Conservation (phyloP, 2,113 vertebrate genomes). For the Monopterus albus region DNA sequence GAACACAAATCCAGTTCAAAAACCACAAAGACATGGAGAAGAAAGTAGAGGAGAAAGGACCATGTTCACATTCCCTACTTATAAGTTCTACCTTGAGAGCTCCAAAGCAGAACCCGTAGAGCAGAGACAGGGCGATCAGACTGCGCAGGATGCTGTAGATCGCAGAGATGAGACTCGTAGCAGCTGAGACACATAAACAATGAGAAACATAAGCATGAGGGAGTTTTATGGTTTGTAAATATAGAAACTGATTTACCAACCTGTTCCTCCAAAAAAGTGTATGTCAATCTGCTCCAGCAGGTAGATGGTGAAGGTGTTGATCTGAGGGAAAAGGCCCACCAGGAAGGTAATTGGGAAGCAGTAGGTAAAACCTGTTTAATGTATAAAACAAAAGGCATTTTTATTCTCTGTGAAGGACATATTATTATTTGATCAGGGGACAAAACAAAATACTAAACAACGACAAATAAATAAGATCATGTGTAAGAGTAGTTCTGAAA, state of each 20-base stretch:
- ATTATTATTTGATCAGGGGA: too few species aligned
- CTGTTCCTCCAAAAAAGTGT: slow-evolving; percentile 94
- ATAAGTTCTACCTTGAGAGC: slow-evolving; percentile 89
- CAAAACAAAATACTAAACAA: background rate
- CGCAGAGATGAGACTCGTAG: slow-evolving; percentile 88
- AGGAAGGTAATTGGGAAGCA: slow-evolving; percentile 96
- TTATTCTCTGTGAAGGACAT: too few species aligned
- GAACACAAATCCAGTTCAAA: background rate
- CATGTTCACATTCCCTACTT: background rate
- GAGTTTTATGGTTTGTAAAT: too few species aligned
- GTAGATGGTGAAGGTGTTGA: slow-evolving; percentile 96
- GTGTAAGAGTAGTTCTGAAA: background rate
- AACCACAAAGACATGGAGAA: too few species aligned
- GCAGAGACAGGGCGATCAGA: slow-evolving; percentile 80
- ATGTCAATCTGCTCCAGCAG: slow-evolving; percentile 96
- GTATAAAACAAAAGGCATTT: slow-evolving; percentile 4
- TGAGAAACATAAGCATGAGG: background rate
- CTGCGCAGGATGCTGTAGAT: slow-evolving; percentile 91
- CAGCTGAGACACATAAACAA: slow-evolving; percentile 82
- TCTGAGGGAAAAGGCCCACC: slow-evolving; percentile 96
- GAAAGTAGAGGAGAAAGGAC: background rate
- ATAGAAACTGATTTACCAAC: slow-evolving; percentile 76
- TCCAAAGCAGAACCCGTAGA: slow-evolving; percentile 91
- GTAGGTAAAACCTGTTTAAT: slow-evolving; percentile 87
- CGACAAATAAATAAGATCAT: background rate